Conservation (phyloP, 2,888 invertebrate genomes). For the Yponomeuta sedellus region DNA sequence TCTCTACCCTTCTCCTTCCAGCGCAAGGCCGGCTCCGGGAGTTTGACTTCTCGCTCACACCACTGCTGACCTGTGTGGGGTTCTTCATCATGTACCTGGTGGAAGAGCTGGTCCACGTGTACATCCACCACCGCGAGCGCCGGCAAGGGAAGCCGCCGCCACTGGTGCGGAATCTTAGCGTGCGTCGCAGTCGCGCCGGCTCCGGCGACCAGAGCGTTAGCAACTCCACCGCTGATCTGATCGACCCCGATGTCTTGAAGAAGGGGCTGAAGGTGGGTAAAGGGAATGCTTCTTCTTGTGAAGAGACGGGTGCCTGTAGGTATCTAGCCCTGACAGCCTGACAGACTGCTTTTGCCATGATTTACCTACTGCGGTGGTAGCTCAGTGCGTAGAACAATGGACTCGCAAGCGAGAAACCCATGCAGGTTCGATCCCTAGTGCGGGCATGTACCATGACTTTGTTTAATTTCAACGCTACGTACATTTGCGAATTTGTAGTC, state of each 20-base stretch:
- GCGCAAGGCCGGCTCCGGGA: conserved; percentile 56
- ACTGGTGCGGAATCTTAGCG: conserved; percentile 61
- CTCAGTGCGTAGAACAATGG: too few relatives aligned
- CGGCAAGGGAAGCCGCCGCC: conserved; percentile 42
- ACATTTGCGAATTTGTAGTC: too few relatives aligned
- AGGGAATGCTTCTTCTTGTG: neutral
- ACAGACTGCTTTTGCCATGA: too few relatives aligned
- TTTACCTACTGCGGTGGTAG: too few relatives aligned
- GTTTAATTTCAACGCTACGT: too few relatives aligned
- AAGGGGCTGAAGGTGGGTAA: conserved; percentile 30
- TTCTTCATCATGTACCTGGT: conserved; percentile 87
- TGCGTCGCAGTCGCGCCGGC: conserved; percentile 48
- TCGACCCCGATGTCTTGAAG: conserved; percentile 44
- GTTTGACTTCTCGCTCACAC: conserved; percentile 79
- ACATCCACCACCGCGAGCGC: conserved; percentile 75
- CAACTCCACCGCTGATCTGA: conserved; percentile 63
- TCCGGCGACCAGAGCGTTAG: conserved; percentile 48
- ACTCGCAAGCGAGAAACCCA: too few relatives aligned
- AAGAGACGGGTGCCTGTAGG: neutral
- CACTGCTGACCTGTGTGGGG: conserved; percentile 83
- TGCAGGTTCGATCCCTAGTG: too few relatives aligned
- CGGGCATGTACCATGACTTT: too few relatives aligned
- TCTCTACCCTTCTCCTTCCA: conserved; percentile 27
- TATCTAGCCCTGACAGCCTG: too few relatives aligned
- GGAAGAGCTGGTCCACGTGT: conserved; percentile 86